phyloP scores from a whole-genome alignment of 2,113 vertebrate genomes.

The Actenoides hombroni region DNA sequence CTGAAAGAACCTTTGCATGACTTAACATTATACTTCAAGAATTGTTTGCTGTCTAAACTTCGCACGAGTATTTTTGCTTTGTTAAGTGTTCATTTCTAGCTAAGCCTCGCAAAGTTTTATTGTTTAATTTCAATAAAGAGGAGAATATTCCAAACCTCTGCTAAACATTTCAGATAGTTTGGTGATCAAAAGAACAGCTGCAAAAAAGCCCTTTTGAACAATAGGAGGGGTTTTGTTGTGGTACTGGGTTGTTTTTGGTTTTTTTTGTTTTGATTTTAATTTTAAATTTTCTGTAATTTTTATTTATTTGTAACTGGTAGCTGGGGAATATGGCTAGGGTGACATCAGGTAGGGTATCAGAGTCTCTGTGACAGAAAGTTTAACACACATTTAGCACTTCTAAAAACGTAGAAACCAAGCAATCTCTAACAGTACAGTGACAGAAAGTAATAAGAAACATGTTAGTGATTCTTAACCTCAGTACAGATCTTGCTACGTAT shows the following conservation, averaged over 20 bases:
- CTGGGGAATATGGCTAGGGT: neutral
- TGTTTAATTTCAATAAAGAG: neutral
- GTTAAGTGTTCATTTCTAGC: neutral
- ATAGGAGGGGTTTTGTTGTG: rapidly evolving
- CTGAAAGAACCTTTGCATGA: neutral
- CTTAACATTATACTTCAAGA: neutral
- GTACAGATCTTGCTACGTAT: neutral
- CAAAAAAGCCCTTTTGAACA: neutral
- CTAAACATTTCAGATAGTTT: neutral
- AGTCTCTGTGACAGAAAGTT: neutral
- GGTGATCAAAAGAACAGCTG: neutral
- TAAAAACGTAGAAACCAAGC: neutral
- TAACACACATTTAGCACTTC: neutral
- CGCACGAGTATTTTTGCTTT: neutral
- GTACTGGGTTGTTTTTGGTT: no score
- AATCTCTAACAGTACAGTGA: neutral
- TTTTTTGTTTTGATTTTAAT: neutral
- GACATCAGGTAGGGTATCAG: neutral
- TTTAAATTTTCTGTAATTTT: neutral
- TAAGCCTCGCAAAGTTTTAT: neutral
- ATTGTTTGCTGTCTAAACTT: neutral
- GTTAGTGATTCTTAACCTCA: rapidly evolving
- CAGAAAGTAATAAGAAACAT: neutral
- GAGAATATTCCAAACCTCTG: neutral
- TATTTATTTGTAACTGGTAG: neutral